Conservation (phyloP, 2,113 vertebrate species). For the Cyanoliseus patagonus region DNA sequence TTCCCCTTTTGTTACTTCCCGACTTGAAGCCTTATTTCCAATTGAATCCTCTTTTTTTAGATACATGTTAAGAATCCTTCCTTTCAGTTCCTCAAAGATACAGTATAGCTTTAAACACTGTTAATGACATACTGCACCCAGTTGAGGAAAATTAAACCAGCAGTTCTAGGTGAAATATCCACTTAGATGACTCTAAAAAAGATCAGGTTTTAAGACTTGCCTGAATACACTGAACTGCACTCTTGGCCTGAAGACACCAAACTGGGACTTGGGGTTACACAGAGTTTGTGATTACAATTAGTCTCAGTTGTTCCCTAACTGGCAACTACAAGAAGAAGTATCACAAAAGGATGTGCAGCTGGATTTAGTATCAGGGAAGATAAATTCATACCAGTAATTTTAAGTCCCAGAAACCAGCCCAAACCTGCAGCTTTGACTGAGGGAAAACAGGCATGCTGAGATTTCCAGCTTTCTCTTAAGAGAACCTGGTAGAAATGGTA, state of each 20-base stretch:
- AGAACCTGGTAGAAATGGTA: background rate
- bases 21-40: background rate
- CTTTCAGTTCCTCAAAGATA: background rate
- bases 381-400: background rate
- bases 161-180: background rate
- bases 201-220: background rate
- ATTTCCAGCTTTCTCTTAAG: background rate
- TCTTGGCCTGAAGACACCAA: background rate
- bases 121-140: background rate
- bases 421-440: background rate
- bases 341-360: background rate
- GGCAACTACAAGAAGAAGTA: background rate
- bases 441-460: background rate
- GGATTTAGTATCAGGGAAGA: background rate
- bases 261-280: background rate
- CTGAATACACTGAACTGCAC: background rate
- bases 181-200: background rate
- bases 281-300: background rate
- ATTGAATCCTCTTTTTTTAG: background rate
- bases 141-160: background rate
- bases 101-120: background rate
- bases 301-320: background rate
- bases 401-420: background rate
- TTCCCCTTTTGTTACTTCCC: background rate
- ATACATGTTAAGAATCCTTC: background rate